Evolutionary conservation across 2,113 vertebrate genomes (phyloP), one percentile per base, ranked within the genome.

Genomic region (Amphiprion ocellaris): DNA sequence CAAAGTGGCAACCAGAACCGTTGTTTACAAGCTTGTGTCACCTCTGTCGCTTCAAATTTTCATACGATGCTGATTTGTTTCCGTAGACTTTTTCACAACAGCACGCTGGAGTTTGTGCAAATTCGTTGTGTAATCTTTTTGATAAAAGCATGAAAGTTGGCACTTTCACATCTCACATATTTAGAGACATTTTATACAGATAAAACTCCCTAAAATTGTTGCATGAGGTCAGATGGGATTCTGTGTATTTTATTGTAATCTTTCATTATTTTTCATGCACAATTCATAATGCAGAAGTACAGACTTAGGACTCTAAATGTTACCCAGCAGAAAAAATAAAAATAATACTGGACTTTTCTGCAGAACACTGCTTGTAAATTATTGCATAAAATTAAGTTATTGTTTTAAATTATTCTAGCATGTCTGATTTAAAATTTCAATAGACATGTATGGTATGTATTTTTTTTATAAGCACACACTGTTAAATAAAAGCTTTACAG

Each of bases 1-100:
- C 89, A 87, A 81, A 91, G 86, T 92, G 91, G 87, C 92, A 92
- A 60, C 90, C 92, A 87, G 72, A 87, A 78, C 90, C 75, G 59
- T 87, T 90, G 85, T 92, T 93, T 91, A 89, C 85, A 85, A 86
- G 83, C 83, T 68, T 47, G 86, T 86, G 86, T 84, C 83, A 59
- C 87, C 84, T 88, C 88, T 76, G 88, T 88, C 85, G 49, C 69
- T 84, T 88, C 86, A 82, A 4, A 76, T 89, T 87, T 89, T 86
- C 66, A 58, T 59, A 70, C 15, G 17, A 75, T 50, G 4, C 75
- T 77, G 82, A 89, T 85, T 81, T 79, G 61, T 82, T 78, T 86
- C 81, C 71, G 39, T 0, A 64, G 39, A 76, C 23, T 65, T 79
- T 77, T 37, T 69, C 71, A 78, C 84, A 82, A 71, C 44, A 28